Conservation (phyloP, 2,113 vertebrate genomes). For the Alexandromys fortis region DNA sequence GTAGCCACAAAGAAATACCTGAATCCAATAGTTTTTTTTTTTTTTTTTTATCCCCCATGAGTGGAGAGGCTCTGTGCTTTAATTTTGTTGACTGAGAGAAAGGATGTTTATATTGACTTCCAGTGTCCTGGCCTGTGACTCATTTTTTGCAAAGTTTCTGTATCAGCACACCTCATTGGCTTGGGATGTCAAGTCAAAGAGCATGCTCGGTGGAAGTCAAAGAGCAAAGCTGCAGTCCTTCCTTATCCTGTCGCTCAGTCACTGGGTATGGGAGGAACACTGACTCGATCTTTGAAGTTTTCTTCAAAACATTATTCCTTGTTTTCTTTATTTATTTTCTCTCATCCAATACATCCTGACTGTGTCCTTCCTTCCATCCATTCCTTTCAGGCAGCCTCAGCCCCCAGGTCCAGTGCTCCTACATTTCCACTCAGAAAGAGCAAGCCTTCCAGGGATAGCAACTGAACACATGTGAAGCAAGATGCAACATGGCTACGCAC, state of each 20-base stretch:
- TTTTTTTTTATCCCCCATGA: background rate
- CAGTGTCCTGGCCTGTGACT: constrained; percentile 33
- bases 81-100: constrained; percentile 56
- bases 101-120: constrained; percentile 61
- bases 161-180: background rate
- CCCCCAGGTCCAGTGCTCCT: background rate
- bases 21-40: background rate
- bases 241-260: background rate
- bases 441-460: background rate
- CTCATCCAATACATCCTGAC: background rate
- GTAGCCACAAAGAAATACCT: constrained; percentile 73
- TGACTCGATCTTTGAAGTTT: background rate
- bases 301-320: background rate
- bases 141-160: constrained; percentile 42
- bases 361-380: background rate
- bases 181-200: background rate
- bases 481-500: background rate
- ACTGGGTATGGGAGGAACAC: background rate
- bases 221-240: background rate
- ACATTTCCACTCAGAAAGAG: background rate
- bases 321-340: background rate
- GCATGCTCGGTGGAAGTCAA: background rate
- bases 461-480: background rate
- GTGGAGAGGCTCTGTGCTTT: constrained; percentile 66
- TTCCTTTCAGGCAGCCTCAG: background rate